phyloP scores from a whole-genome alignment of 2,888 invertebrate genomes.

The Drosophila maculinotata region DNA sequence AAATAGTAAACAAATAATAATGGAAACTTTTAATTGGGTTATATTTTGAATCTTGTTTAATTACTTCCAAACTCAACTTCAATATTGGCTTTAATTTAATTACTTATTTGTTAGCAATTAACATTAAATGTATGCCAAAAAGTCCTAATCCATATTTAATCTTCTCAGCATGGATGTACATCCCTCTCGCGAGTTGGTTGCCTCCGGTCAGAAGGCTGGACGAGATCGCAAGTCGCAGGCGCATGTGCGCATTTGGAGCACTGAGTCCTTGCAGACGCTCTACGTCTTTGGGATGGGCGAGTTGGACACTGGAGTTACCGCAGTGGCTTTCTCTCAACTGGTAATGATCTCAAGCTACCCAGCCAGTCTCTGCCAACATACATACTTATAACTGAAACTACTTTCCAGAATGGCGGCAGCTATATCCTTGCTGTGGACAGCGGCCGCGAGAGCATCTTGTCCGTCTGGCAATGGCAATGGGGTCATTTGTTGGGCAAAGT shows the following conservation, averaged over 20 bases:
- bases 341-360: constrained; percentile 85
- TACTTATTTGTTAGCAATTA: neutral
- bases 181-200: constrained; percentile 94
- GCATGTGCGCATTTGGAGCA: constrained; percentile 96
- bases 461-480: constrained; percentile 98
- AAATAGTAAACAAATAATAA: too few relatives aligned
- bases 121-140: neutral
- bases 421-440: constrained; percentile 95
- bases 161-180: constrained; percentile 92
- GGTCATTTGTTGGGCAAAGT: constrained; percentile 96
- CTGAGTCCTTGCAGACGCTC: constrained; percentile 93
- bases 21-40: too few relatives aligned
- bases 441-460: constrained; percentile 94
- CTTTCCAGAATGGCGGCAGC: constrained; percentile 92
- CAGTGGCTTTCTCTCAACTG: constrained; percentile 95
- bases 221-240: constrained; percentile 94
- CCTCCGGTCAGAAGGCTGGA: constrained; percentile 94
- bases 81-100: neutral
- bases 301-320: constrained; percentile 93
- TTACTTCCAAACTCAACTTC: too few relatives aligned
- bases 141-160: neutral
- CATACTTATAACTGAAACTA: neutral
- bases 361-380: neutral
- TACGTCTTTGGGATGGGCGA: constrained; percentile 97
- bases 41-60: too few relatives aligned